Evolutionary conservation across 2,888 invertebrate species (phyloP).

Genomic region (Lingula anatina): DNA sequence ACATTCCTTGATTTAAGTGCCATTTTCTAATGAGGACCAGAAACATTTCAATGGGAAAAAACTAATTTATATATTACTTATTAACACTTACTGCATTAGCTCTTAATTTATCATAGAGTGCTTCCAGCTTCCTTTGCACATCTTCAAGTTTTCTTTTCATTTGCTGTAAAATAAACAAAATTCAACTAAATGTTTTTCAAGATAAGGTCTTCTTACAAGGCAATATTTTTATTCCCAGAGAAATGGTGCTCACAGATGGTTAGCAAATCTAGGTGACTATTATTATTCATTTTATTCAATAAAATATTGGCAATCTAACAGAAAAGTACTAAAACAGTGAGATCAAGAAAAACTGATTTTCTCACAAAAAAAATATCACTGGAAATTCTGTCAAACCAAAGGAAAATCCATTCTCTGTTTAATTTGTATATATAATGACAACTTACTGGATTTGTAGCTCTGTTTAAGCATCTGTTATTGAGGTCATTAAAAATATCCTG

Average conservation of each 20-base stretch:
- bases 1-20: not conserved
- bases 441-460: conserved; percentile 74
- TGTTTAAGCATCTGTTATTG: conserved; percentile 64
- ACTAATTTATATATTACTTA: too few species aligned
- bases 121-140: conserved; percentile 78
- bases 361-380: too few species aligned
- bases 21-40: too few species aligned
- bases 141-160: conserved; percentile 85
- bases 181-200: not conserved
- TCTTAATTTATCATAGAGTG: conserved; percentile 78
- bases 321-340: too few species aligned
- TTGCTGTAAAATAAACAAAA: conserved; percentile 62
- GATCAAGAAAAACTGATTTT: too few species aligned
- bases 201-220: not conserved
- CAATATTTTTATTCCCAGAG: not conserved
- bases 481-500: conserved; percentile 77
- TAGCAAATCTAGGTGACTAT: not conserved
- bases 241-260: not conserved
- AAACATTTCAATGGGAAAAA: too few species aligned
- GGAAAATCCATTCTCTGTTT: too few species aligned
- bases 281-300: too few species aligned
- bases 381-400: too few species aligned
- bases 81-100: conserved; percentile 71
- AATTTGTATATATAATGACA: too few species aligned
- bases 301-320: too few species aligned